phyloP scores from a whole-genome alignment of 1,140 invertebrate species.

The Trichonephila clavata region DNA sequence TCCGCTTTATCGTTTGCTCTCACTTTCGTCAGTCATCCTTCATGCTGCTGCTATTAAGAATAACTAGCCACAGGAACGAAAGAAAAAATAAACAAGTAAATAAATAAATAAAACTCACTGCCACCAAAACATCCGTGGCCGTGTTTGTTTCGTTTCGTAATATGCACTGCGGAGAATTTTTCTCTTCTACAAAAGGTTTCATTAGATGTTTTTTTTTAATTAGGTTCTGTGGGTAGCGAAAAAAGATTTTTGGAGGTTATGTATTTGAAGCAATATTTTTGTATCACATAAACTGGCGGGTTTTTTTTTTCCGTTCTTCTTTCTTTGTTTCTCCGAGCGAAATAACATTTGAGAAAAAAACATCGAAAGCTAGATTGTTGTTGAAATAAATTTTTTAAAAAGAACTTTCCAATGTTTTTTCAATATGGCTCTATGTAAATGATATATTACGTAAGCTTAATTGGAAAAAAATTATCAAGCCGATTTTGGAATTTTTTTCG shows the following conservation, averaged over 20 bases:
- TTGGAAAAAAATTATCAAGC: too few species aligned
- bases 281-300: too few species aligned
- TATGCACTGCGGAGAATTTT: background rate
- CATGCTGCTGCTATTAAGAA: constrained; percentile 33
- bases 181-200: background rate
- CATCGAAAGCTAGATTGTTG: too few species aligned
- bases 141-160: constrained; percentile 27
- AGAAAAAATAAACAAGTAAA: constrained; percentile 8
- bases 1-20: constrained; percentile 30
- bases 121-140: constrained; percentile 8
- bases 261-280: background rate
- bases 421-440: too few species aligned
- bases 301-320: background rate
- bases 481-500: too few species aligned
- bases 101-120: constrained; percentile 29
- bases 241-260: background rate
- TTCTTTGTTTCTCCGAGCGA: background rate
- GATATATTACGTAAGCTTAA: too few species aligned
- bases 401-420: too few species aligned
- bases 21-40: constrained; percentile 56
- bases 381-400: too few species aligned
- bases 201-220: background rate
- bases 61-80: constrained; percentile 21
- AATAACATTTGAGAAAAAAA: background rate
- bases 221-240: background rate